Evolutionary conservation across 2,113 vertebrate genomes (phyloP).

Genomic region (Jaculus jaculus): DNA sequence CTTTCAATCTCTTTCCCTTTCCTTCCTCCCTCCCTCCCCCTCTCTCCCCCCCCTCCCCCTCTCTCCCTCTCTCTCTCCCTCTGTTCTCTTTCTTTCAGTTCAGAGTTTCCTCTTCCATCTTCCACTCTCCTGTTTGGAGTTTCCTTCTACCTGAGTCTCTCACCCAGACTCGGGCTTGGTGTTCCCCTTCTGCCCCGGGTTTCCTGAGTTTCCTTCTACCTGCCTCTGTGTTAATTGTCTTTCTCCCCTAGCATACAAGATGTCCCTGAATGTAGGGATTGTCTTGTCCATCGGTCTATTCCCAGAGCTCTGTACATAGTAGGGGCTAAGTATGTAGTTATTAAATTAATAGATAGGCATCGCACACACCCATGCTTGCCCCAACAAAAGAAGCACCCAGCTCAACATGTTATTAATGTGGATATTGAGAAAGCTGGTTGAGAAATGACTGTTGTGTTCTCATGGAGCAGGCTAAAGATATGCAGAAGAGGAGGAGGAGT

Average conservation of each 20-base stretch:
- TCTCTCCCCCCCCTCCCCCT: too few species aligned
- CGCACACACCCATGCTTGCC: not conserved
- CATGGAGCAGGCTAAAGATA: too few species aligned
- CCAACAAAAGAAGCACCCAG: not conserved
- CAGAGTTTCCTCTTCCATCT: too few species aligned
- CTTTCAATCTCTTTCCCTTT: too few species aligned
- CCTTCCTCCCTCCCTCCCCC: too few species aligned
- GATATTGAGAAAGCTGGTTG: not conserved
- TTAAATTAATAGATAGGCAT: not conserved
- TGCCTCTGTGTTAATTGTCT: not conserved
- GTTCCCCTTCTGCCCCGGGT: too few species aligned
- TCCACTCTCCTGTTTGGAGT: too few species aligned
- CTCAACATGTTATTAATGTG: not conserved
- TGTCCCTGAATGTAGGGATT: not conserved
- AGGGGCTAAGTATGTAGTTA: not conserved
- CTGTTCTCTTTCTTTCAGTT: too few species aligned
- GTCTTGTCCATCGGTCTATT: not conserved
- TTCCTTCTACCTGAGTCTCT: too few species aligned
- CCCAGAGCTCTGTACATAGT: not conserved
- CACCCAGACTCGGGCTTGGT: too few species aligned
- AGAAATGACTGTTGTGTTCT: conserved; percentile 37
- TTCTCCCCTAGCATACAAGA: not conserved
- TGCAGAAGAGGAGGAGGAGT: not conserved
- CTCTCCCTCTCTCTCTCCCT: too few species aligned
- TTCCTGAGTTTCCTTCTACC: not conserved